A percentile compares a stretch with the other conserved stretches of the same genome.
Evolutionary conservation across 2,888 invertebrate genomes (phyloP).

Genomic region (Myathropa florea): DNA sequence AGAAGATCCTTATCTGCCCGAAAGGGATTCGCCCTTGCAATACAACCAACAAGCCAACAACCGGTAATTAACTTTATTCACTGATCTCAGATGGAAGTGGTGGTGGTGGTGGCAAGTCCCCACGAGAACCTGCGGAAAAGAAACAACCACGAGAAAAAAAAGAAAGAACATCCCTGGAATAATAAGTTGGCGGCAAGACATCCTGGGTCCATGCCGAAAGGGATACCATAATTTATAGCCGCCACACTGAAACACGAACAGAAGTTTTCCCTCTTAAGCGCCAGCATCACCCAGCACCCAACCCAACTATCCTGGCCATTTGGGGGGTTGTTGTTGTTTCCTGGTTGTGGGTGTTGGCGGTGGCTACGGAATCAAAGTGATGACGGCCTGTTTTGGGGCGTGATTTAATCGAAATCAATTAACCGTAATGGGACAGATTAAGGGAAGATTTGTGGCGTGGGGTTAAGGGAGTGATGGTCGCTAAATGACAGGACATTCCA

Average conservation of each 20-base stretch:
- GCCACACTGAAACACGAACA: slow-evolving; percentile 49
- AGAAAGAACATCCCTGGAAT: slow-evolving; percentile 52
- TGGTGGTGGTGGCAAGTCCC: background rate
- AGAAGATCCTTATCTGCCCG: slow-evolving; percentile 57
- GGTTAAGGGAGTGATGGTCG: slow-evolving; percentile 55
- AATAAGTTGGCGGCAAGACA: slow-evolving; percentile 50
- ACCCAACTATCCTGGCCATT: background rate
- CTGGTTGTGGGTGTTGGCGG: slow-evolving; percentile 5
- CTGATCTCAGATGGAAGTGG: slow-evolving; percentile 29
- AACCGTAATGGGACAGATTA: slow-evolving; percentile 80
- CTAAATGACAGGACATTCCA: slow-evolving; percentile 51
- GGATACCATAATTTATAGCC: slow-evolving; percentile 65
- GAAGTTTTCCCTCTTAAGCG: slow-evolving; percentile 50
- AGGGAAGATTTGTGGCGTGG: slow-evolving; percentile 74
- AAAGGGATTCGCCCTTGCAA: slow-evolving; percentile 38
- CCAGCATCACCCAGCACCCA: slow-evolving; percentile 9
- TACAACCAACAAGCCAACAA: slow-evolving; percentile 52
- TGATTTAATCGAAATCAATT: slow-evolving; percentile 81
- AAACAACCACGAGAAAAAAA: slow-evolving; percentile 36
- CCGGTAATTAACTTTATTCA: slow-evolving; percentile 70
- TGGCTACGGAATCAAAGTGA: slow-evolving; percentile 60
- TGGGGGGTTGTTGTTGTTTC: slow-evolving; percentile 22
- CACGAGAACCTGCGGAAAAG: slow-evolving; percentile 33
- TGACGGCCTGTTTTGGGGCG: slow-evolving; percentile 72
- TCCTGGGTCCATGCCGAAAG: slow-evolving; percentile 48